These are phyloP conservation scores for Tor tambroides DNA, from an alignment of 2,113 vertebrate species.

Conservation along the genomic window DNA sequence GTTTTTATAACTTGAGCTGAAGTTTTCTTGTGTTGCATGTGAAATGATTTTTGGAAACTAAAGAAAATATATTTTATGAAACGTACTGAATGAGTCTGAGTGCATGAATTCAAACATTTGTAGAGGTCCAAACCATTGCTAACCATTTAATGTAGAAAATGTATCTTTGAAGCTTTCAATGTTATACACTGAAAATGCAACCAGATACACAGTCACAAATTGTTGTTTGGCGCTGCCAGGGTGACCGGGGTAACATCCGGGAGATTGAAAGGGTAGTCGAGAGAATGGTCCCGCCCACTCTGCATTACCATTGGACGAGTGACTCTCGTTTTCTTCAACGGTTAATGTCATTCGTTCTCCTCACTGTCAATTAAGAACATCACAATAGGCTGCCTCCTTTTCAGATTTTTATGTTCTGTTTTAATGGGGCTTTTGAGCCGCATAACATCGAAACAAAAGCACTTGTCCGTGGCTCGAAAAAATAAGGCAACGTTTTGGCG, in stretches of 20 bases:
- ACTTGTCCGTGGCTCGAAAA: not conserved
- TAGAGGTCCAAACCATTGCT: not conserved
- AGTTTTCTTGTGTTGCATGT: conserved; percentile 72
- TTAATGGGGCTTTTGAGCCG: conserved; percentile 26
- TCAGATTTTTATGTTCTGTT: not conserved
- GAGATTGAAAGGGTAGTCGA: conserved; percentile 41
- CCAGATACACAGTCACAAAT: not conserved
- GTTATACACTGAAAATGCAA: not conserved
- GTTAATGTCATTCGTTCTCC: conserved; percentile 63
- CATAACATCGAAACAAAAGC: conserved; percentile 26
- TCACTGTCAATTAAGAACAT: conserved; percentile 55
- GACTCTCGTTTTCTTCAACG: not conserved
- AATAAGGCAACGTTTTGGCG: not conserved
- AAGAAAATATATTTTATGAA: conserved; percentile 77
- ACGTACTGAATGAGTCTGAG: conserved; percentile 63
- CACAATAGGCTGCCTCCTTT: conserved; percentile 66
- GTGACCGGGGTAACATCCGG: conserved; percentile 68
- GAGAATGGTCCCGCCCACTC: conserved; percentile 61
- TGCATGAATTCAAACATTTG: conserved; percentile 25
- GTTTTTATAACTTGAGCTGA: conserved; percentile 68
- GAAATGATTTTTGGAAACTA: conserved; percentile 72
- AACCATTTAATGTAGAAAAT: not conserved
- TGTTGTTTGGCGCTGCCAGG: conserved; percentile 35
- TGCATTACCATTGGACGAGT: conserved; percentile 64
- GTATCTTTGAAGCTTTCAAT: not conserved